Percentiles rank a stretch among this genome's conserved stretches.
Evolutionary conservation across 2,113 vertebrate genomes (phyloP).

Genomic region (Sinocyclocheilus anshuiensis): DNA sequence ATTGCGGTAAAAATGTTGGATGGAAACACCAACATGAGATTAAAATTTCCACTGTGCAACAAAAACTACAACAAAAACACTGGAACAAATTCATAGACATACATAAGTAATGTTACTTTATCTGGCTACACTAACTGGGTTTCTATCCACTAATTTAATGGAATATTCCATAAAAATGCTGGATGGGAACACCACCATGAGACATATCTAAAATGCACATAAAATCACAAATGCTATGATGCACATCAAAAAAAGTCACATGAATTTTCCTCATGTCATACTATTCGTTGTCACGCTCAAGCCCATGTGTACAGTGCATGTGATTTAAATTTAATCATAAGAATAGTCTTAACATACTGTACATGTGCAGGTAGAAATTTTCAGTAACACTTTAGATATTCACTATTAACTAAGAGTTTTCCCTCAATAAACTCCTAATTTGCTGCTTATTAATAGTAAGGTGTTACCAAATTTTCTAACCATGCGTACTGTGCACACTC

Average conservation of each 20-base stretch:
- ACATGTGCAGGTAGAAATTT: background rate
- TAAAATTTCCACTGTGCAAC: background rate
- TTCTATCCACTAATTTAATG: background rate
- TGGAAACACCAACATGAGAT: background rate
- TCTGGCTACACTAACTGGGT: background rate
- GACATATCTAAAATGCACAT: background rate
- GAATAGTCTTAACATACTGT: background rate
- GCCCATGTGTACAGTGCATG: background rate
- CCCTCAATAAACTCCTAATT: no score
- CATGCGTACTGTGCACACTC: background rate
- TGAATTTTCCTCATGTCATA: background rate
- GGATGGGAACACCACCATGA: no score
- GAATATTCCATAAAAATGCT: background rate
- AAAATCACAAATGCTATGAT: background rate
- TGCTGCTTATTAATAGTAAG: no score
- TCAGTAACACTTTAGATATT: no score
- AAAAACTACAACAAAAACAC: no score
- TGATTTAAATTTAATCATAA: background rate
- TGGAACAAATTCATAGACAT: background rate
- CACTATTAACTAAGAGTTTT: no score
- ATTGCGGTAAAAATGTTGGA: background rate
- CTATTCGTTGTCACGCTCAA: background rate
- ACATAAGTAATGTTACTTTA: background rate
- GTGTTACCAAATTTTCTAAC: background rate
- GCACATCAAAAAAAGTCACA: background rate